Evolutionary conservation across 2,888 invertebrate species (phyloP), one percentile per base, ranked within the genome.

Genomic region (Conomelus anceps): DNA sequence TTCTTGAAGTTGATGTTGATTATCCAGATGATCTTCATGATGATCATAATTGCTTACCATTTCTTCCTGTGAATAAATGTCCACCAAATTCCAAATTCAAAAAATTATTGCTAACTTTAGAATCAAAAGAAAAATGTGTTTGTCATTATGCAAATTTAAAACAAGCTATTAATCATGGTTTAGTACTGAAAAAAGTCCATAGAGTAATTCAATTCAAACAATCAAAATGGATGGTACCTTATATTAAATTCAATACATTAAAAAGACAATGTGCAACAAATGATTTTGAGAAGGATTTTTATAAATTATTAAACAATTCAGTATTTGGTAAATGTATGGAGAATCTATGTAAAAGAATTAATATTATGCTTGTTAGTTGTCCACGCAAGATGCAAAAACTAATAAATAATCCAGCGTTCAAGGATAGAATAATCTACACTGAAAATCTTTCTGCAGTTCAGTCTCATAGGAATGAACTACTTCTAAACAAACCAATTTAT

Each of bases 231-330:
- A 88, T 93, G 85, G 91, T 92, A 89, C 89, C 90, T 26, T 92
- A 92, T 90, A 91, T 92, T 29, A 90, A 91, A 88, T 89, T 91
- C 84, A 92, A 91, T 88, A 90, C 90, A 22, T 29, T 23, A 87
- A 22, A 22, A 87, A 85, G 89, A 84, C 90, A 88, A 90, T 22
- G 91, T 91, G 91, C 93, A 4, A 91, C n/a, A 29, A 92, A 92
- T 85, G 91, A 92, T 22, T 93, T 93, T 91, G 92, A 93, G 91
- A 93, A 93, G 92, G 89, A 89, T 84, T 23, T 89, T 4, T 89
- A 26, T 84, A 89, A 89, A 22, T 63, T 84, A 87, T 63, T 89
- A 29, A 89, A 89, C 20, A 89, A 89, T 87, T 23, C 24, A 13
- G 26, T 89, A 20, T 88, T 89, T 26, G 89, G 88, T 0, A 89